Evolutionary conservation across 2,888 invertebrate species (phyloP), one percentile per base, ranked within the genome.

Genomic region (Petrophora chlorosata): DNA sequence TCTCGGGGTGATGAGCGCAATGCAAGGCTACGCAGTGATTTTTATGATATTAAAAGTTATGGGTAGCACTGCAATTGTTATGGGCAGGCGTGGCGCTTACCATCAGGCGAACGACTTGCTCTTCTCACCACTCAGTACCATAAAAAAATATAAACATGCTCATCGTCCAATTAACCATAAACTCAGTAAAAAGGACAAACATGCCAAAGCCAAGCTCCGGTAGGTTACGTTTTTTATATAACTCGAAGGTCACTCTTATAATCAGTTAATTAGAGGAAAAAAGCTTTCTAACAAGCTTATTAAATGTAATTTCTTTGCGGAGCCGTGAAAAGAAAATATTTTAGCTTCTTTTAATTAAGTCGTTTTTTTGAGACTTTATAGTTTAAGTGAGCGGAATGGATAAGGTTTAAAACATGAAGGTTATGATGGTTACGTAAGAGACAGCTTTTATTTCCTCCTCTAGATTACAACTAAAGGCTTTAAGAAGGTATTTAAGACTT

Each of bases 241-340:
- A 32, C 44, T 43, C 30, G 39, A 55, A 53, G 53, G 55, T 51
- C 44, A 49, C 42, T 41, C 30, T 34, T 34, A 23, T 47, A 53
- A 57, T 47, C 47, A 39, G 40, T 42, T 59, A 54, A 59, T 55
- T 55, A 53, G 54, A 36, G 40, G 28, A 50, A 57, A 46, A 19
- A 22, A 34, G 43, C 45, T 50, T 44, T 45, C 35, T 46, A 56
- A 29, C 41, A 47, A 48, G 47, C 47, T 40, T 48, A 49, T 52
- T 46, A 47, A 42, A 42, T 25, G 41, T 48, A 42, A 54, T 59
- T 54, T 47, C 44, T 49, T 53, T 45, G 45, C 49, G 40, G 50
- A 45, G 46, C 46, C 34, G 45, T 35, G 17, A 28, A 25, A 29
- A 34, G 50, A 22, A 32, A 40, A 43, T 38, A 32, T 51, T 42